Percentiles rank a stretch among this genome's conserved stretches.
phyloP scores from a whole-genome alignment of 1,140 invertebrate genomes.

The Rhynchophorus ferrugineus region DNA sequence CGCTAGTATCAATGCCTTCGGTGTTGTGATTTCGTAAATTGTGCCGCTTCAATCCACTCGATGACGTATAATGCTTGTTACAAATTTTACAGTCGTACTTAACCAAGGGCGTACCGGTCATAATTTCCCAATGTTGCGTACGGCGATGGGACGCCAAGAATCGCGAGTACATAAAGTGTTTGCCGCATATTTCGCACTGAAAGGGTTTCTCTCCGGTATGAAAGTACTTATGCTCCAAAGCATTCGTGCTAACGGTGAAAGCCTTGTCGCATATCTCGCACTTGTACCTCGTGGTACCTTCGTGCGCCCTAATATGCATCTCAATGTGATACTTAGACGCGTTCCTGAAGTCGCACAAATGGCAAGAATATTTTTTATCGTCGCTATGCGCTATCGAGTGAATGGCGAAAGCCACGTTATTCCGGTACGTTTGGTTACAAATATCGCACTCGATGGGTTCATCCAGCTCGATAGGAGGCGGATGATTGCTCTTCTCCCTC shows the following conservation, averaged over 20 bases:
- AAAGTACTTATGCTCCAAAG: conserved; percentile 37
- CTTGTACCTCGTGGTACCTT: conserved; percentile 44
- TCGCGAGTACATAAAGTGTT: conserved; percentile 39
- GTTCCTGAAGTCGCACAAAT: conserved; percentile 41
- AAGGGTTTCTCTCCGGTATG: conserved; percentile 55
- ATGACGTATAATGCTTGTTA: conserved; percentile 34
- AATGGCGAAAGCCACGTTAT: conserved; percentile 30
- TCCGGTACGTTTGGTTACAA: conserved; percentile 32
- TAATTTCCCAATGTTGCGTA: conserved; percentile 38
- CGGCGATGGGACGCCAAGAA: conserved; percentile 36
- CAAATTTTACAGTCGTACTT: conserved; percentile 36
- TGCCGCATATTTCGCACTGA: conserved; percentile 54
- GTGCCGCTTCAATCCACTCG: conserved; percentile 31
- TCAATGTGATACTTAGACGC: conserved; percentile 40
- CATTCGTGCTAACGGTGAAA: conserved; percentile 45
- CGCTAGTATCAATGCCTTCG: conserved; percentile 31
- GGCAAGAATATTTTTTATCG: conserved; percentile 38
- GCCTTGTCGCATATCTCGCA: conserved; percentile 45
- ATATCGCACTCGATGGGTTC: conserved; percentile 32
- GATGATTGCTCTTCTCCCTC: conserved; percentile 37
- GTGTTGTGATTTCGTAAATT: conserved; percentile 32
- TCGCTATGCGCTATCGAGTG: conserved; percentile 34
- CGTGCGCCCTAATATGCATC: conserved; percentile 36
- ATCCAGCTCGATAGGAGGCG: conserved; percentile 45
- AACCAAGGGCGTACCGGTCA: conserved; percentile 34